Percentiles rank a stretch among this genome's conserved stretches.
Conservation (phyloP, 2,888 invertebrate species). For the Tetheella fluctuosa region DNA sequence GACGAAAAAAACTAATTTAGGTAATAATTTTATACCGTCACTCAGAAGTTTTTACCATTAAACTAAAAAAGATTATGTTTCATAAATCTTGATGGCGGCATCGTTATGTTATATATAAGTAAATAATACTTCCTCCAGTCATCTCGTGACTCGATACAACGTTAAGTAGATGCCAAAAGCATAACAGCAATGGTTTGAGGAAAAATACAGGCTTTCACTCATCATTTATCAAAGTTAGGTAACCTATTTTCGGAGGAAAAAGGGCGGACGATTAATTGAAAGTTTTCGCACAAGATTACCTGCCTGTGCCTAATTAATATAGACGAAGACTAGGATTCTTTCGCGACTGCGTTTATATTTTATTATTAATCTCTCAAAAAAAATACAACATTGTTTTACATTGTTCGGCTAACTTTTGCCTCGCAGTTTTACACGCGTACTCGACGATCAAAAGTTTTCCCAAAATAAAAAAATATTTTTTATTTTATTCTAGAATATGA, state of each 20-base stretch:
- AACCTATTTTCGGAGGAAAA: conserved; percentile 8
- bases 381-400: too few relatives aligned
- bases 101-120: conserved; percentile 22
- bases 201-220: background rate
- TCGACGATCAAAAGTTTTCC: too few relatives aligned
- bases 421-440: too few relatives aligned
- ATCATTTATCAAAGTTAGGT: conserved; percentile 11
- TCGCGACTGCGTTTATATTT: background rate
- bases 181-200: background rate
- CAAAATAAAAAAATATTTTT: too few relatives aligned
- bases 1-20: conserved; percentile 4
- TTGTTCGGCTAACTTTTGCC: too few relatives aligned
- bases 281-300: conserved; percentile 8
- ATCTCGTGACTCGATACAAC: conserved; percentile 20
- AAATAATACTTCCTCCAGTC: conserved; percentile 31
- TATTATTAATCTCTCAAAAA: background rate
- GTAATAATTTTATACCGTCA: conserved; percentile 8
- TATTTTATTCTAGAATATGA: too few relatives aligned
- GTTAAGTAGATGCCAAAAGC: conserved; percentile 12
- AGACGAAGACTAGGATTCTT: background rate
- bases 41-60: conserved; percentile 10
- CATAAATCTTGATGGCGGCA: conserved; percentile 38
- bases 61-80: conserved; percentile 37
- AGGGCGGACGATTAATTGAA: conserved; percentile 10
- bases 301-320: conserved; percentile 6